phyloP scores from a whole-genome alignment of 2,888 invertebrate genomes.

The Trichogramma dendrolimi region DNA sequence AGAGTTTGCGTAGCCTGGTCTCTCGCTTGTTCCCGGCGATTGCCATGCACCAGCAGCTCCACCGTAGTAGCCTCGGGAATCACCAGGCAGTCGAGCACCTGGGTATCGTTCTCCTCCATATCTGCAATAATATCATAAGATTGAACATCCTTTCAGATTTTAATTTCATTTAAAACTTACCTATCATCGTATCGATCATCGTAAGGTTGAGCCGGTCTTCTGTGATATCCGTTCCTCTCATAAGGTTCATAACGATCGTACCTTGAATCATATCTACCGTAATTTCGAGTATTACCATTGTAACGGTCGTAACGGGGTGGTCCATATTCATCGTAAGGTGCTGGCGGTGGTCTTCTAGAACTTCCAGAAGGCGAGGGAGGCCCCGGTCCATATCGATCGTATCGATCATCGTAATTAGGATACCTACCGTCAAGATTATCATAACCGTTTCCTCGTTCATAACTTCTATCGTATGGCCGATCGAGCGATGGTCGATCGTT shows the following conservation, averaged over 20 bases:
- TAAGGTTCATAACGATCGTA: constrained; percentile 40
- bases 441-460: constrained; percentile 44
- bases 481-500: constrained; percentile 30
- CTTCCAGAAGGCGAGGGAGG: constrained; percentile 21
- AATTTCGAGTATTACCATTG: constrained; percentile 18
- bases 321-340: constrained; percentile 23
- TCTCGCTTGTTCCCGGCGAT: constrained; percentile 13
- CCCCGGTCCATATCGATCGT: constrained; percentile 36
- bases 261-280: constrained; percentile 35
- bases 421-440: constrained; percentile 41
- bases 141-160: neutral
- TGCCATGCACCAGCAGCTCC: constrained; percentile 34
- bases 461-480: constrained; percentile 34
- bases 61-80: constrained; percentile 37
- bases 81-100: constrained; percentile 27
- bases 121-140: constrained; percentile 34
- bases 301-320: constrained; percentile 21
- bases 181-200: constrained; percentile 42
- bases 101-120: constrained; percentile 31
- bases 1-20: constrained; percentile 36
- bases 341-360: neutral
- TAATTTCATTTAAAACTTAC: constrained; percentile 4
- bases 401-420: constrained; percentile 35
- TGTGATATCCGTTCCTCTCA: constrained; percentile 34
- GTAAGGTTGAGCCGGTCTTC: constrained; percentile 33